Percentiles rank a stretch among this genome's conserved stretches.
phyloP scores from a whole-genome alignment of 2,797 vertebrate species.

The Eutrigla gurnardus region DNA sequence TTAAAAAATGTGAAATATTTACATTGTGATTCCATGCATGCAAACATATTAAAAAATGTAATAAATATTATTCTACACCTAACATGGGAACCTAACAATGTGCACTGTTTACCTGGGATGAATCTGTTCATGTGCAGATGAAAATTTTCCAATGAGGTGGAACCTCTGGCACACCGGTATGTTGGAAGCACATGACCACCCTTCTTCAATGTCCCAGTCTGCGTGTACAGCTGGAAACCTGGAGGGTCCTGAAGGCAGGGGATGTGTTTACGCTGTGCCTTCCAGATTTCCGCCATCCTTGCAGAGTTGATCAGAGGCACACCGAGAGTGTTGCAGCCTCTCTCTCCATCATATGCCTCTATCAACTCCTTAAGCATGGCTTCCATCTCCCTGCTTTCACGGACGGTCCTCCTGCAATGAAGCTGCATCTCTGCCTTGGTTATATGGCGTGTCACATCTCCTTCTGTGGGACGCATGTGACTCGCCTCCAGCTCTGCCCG shows the following conservation, averaged over 20 bases:
- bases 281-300: neutral
- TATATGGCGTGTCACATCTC: neutral
- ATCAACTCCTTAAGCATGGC: neutral
- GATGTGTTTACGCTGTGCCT: neutral
- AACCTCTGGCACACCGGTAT: neutral
- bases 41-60: neutral
- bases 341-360: neutral
- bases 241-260: neutral
- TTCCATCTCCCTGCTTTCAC: neutral
- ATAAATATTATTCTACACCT: neutral
- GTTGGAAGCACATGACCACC: neutral
- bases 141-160: neutral
- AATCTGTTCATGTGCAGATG: neutral
- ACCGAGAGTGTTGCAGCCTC: neutral
- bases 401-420: neutral
- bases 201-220: neutral
- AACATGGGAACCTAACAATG: too few species aligned
- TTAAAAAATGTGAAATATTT: neutral
- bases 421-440: neutral
- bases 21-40: neutral
- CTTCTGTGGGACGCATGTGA: neutral
- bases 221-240: neutral
- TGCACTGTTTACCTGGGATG: neutral
- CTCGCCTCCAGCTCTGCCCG: too few species aligned
- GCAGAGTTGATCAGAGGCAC: neutral